Base-by-base conservation (phyloP, 2,797 vertebrate genomes). In the Leuciscus waleckii region DNA sequence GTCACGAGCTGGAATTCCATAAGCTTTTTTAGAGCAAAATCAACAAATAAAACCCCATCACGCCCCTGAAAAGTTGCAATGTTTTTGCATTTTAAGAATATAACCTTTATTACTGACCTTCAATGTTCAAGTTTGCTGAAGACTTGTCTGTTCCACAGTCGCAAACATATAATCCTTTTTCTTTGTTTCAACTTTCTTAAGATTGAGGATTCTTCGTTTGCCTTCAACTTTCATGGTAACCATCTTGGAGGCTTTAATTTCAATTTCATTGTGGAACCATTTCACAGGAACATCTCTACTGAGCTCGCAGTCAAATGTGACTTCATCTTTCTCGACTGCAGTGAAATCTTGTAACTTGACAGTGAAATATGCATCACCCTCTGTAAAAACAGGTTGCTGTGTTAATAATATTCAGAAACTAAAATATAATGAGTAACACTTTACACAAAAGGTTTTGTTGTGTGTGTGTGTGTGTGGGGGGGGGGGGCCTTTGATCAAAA, bases 91-190 rank as follows among this genome's bases (percentile, higher is more conserved):
- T 68, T 65, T 35, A 51, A 9, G 14, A 35, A 56, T 17, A 58
- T 13, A 63, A 49, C 49, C 35, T 43, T n/a, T 16, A 56, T 67
- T 68, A 58, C 91, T 96, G 95, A 99, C 98, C 96, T 95, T 99
- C 97, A 37, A 99, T 91, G 39, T 90, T 95, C 73, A 99, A 88
- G 8, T 90, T 93, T 35, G 96, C 95, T 13, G 93, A 95, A 0
- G 98, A 99, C 91, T 97, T 98, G 93, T 99, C 98, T 0, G 98
- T 99, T 88, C 96, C 96, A 89, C 98, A 99, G 86, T 99, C 97
- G 88, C 98, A 99, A 23, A 95, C 87, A 56, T 98, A 99, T 89
- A 97, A 94, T 77, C 98, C 98, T 93, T 97, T 97, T 88, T 99
- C 96, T 87, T 94, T 95, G 82, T 96, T 91, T 95, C 94, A 2